Conservation (phyloP, 2,113 vertebrate species). For the Charadrius vociferus region DNA sequence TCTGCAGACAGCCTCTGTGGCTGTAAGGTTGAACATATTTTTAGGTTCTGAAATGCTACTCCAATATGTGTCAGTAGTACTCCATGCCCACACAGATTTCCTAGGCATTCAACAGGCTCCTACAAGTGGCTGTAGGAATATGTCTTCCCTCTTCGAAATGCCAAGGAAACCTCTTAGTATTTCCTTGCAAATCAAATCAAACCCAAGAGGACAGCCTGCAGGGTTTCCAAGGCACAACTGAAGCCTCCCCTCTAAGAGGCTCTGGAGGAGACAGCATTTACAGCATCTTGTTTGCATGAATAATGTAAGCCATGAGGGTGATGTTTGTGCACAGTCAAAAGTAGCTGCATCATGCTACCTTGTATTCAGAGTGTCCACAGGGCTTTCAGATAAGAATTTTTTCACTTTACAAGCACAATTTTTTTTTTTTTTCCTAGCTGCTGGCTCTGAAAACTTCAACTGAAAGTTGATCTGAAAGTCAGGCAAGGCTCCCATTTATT, state of each 20-base stretch:
- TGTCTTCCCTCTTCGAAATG: background rate
- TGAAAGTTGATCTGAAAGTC: conserved; percentile 11
- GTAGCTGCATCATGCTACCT: background rate
- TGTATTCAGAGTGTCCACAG: background rate
- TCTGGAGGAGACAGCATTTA: conserved; percentile 31
- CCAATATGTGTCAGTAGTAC: background rate
- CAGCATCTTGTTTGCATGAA: conserved; percentile 47
- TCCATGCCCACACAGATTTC: background rate
- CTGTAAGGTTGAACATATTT: background rate
- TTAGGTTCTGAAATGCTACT: background rate
- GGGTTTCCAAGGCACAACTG: background rate
- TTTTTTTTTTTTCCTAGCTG: background rate
- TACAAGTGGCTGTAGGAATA: background rate
- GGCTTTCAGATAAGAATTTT: background rate
- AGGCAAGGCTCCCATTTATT: background rate
- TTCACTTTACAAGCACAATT: background rate
- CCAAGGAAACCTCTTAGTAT: background rate
- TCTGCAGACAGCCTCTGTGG: background rate
- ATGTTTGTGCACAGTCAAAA: conserved; percentile 7
- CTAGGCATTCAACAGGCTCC: background rate
- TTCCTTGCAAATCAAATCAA: background rate
- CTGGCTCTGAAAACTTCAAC: conserved; percentile 2
- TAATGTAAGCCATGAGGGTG: conserved; percentile 19
- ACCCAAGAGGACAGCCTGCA: background rate
- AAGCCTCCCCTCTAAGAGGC: background rate